phyloP scores from a whole-genome alignment of 2,113 vertebrate species.

The Acanthisitta chloris region DNA sequence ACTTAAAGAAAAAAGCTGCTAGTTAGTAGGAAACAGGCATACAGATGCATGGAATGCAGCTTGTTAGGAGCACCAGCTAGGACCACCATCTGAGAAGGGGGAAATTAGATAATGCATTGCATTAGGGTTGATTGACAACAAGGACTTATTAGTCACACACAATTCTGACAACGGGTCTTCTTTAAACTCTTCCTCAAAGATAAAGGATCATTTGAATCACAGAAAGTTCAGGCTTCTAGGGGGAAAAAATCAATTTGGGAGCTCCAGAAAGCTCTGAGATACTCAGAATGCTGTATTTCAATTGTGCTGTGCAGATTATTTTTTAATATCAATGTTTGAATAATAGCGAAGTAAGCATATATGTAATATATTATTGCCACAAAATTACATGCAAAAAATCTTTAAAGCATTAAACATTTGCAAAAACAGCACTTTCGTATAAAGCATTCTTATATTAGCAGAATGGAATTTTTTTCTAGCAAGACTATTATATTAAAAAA shows the following conservation, averaged over 20 bases:
- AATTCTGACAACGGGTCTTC: not conserved
- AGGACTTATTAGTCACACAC: not conserved
- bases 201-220: not conserved
- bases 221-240: not conserved
- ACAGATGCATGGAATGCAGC: not conserved
- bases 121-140: not conserved
- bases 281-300: not conserved
- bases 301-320: not conserved
- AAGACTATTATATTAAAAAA: not conserved
- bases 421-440: not conserved
- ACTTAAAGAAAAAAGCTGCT: not conserved
- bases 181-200: not conserved
- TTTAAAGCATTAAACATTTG: not conserved
- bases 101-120: not conserved
- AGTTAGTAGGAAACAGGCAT: not conserved
- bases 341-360: not conserved
- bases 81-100: not conserved
- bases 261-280: not conserved
- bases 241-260: not conserved
- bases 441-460: not conserved
- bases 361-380: not conserved
- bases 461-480: not conserved
- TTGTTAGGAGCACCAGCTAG: accelerated
- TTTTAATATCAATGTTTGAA: not conserved
- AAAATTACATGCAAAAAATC: not conserved